These are phyloP conservation scores for Toxostoma redivivum DNA, from an alignment of 2,113 vertebrate genomes.

Conservation along the genomic window DNA sequence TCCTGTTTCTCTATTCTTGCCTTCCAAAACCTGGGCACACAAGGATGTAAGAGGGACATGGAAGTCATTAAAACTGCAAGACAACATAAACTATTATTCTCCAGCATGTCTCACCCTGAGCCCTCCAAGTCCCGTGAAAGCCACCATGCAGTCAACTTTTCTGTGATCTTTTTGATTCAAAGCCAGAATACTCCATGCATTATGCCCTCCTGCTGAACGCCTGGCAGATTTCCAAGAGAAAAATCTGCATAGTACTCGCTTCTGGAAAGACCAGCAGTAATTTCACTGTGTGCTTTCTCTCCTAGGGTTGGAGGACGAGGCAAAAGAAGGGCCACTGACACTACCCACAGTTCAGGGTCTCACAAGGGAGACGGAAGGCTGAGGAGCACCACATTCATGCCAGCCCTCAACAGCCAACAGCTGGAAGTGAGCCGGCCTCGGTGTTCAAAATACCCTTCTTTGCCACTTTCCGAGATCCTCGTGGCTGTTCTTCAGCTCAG, in stretches of 20 bases:
- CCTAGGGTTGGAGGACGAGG: neutral
- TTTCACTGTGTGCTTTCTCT: neutral
- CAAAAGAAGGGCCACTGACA: neutral
- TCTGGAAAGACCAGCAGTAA: neutral
- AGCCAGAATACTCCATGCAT: neutral
- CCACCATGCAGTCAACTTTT: neutral
- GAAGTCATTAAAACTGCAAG: neutral
- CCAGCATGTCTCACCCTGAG: neutral
- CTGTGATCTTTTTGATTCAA: conserved; percentile 2
- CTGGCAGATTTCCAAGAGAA: conserved; percentile 9
- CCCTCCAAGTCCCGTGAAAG: neutral
- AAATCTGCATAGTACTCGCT: neutral
- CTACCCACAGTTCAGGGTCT: neutral
- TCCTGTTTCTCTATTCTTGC: neutral
- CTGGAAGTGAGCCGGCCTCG: fast-evolving
- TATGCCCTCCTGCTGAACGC: neutral
- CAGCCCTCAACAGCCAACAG: neutral
- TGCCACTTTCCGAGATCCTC: neutral
- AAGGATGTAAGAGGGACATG: neutral
- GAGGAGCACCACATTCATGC: fast-evolving
- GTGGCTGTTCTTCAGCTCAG: neutral
- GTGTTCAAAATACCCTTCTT: neutral
- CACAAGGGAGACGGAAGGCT: neutral
- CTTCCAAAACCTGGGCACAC: neutral
- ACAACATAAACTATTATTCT: neutral